Percentiles rank a stretch among this genome's conserved stretches.
These are phyloP conservation scores for Elegia similella DNA, from an alignment of 2,888 invertebrate genomes.

Conservation along the genomic window DNA sequence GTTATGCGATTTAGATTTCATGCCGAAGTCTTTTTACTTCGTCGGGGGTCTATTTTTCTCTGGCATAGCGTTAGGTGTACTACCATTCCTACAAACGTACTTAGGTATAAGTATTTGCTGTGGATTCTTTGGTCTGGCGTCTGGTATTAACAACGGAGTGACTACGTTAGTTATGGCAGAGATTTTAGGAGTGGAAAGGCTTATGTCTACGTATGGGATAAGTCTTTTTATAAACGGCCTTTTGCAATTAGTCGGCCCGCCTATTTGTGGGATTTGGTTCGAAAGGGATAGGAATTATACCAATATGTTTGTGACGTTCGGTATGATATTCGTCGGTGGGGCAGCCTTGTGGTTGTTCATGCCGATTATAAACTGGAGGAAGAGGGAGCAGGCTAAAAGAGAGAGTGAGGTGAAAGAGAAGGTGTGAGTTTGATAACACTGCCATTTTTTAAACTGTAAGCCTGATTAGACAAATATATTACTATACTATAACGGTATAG, in stretches of 20 bases:
- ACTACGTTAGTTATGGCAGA: slow-evolving; percentile 94
- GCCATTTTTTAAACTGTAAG: not conserved
- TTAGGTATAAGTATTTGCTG: slow-evolving; percentile 85
- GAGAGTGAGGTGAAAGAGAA: slow-evolving; percentile 30
- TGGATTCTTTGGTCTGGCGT: slow-evolving; percentile 89
- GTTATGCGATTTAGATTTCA: slow-evolving; percentile 87
- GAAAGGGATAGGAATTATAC: slow-evolving; percentile 84
- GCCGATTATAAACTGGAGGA: slow-evolving; percentile 84
- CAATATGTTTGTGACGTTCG: slow-evolving; percentile 88
- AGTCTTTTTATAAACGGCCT: slow-evolving; percentile 92
- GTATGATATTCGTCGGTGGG: slow-evolving; percentile 87
- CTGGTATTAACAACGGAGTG: slow-evolving; percentile 91
- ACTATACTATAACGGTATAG: no score
- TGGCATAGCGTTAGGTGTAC: slow-evolving; percentile 86
- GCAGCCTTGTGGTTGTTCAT: slow-evolving; percentile 88
- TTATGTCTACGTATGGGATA: slow-evolving; percentile 93
- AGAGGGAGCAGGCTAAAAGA: slow-evolving; percentile 38
- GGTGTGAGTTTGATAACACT: slow-evolving; percentile 1
- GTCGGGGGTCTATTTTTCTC: slow-evolving; percentile 90
- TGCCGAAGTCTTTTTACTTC: slow-evolving; percentile 91
- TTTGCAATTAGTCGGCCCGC: slow-evolving; percentile 90
- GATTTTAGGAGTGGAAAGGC: slow-evolving; percentile 89
- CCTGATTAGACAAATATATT: not conserved
- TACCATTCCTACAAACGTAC: slow-evolving; percentile 86
- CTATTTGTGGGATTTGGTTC: slow-evolving; percentile 88